Conservation (phyloP, 2,888 invertebrate species). For the Acleris laterana region DNA sequence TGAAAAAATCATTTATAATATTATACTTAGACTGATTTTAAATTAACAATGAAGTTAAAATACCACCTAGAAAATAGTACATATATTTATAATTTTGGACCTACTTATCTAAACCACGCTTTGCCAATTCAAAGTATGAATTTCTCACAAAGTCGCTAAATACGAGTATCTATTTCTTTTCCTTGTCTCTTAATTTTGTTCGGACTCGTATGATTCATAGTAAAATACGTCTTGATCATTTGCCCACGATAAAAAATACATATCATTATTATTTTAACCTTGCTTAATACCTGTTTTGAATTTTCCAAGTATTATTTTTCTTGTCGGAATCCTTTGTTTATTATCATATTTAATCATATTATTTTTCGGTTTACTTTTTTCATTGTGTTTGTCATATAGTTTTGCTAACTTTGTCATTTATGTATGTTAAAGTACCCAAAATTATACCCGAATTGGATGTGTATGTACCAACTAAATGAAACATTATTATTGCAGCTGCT, state of each 20-base stretch:
- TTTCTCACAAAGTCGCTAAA: no score
- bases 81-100: no score
- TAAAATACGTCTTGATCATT: neutral
- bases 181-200: no score
- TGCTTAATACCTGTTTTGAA: neutral
- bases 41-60: no score
- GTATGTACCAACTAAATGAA: conserved; percentile 64
- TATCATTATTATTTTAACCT: neutral
- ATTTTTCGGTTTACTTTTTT: neutral
- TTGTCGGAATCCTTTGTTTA: neutral
- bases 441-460: conserved; percentile 14
- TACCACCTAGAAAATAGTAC: no score
- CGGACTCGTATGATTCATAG: no score
- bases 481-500: conserved; percentile 81
- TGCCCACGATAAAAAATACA: neutral
- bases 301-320: neutral
- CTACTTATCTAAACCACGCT: no score
- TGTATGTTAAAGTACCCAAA: conserved; percentile 16
- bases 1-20: no score
- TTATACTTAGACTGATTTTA: no score
- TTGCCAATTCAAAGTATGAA: no score
- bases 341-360: neutral
- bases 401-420: neutral
- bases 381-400: neutral
- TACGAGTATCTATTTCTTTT: no score